phyloP scores from a whole-genome alignment of 2,797 vertebrate genomes.

The Bryconaethiops microstoma region DNA sequence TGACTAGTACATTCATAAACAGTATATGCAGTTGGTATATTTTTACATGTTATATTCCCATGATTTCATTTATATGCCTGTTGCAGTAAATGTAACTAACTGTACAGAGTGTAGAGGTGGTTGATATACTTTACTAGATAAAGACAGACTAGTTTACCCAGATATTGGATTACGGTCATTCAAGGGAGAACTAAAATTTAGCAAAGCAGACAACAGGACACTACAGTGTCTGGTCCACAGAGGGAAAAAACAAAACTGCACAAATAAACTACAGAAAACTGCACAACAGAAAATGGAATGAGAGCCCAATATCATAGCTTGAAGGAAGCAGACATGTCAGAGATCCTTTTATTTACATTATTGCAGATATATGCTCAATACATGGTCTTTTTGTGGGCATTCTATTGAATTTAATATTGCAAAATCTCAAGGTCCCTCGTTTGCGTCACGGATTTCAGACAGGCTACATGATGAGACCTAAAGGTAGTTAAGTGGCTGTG shows the following conservation, averaged over 20 bases:
- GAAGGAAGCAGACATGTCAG: conserved; percentile 5
- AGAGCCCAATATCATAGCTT: conserved; percentile 10
- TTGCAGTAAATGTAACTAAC: conserved; percentile 40
- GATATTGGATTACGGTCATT: conserved; percentile 16
- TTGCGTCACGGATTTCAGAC: conserved; percentile 16
- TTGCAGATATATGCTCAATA: conserved; percentile 37
- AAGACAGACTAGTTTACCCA: conserved; percentile 30
- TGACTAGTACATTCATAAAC: conserved; percentile 67
- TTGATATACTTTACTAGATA: conserved; percentile 26
- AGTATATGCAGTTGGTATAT: conserved; percentile 55
- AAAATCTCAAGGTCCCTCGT: conserved; percentile 27
- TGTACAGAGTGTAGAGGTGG: conserved; percentile 44
- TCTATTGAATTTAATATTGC: conserved; percentile 25
- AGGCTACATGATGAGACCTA: conserved; percentile 34
- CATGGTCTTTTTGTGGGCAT: conserved; percentile 4
- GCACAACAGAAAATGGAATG: conserved; percentile 9
- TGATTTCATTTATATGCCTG: conserved; percentile 21
- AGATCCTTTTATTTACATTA: conserved; percentile 50
- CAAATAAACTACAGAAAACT: conserved; percentile 18
- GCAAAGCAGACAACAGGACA: conserved; percentile 27
- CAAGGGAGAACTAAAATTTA: conserved; percentile 18
- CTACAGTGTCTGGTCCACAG: conserved; percentile 66
- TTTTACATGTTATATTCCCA: conserved; percentile 39
- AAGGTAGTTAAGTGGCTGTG: conserved; percentile 13
- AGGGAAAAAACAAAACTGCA: conserved; percentile 41